These are phyloP conservation scores for Tribolium madens DNA, from an alignment of 1,140 invertebrate species.

Conservation along the genomic window DNA sequence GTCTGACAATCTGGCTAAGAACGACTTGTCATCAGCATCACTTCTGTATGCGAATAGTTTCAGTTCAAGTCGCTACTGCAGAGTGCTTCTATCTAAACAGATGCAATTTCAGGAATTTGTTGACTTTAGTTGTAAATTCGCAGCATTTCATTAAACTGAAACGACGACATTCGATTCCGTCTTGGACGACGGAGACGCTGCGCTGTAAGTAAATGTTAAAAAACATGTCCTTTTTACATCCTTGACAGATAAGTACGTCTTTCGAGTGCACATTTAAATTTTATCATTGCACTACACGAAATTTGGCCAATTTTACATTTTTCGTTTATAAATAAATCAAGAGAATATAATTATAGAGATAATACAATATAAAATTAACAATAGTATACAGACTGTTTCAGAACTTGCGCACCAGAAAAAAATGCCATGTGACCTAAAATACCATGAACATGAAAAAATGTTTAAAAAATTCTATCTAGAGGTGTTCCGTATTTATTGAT, in stretches of 20 bases:
- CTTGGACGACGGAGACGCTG: conserved; percentile 12
- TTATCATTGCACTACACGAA: too few species aligned
- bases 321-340: too few species aligned
- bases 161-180: conserved; percentile 14
- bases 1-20: neutral
- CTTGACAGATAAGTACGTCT: neutral
- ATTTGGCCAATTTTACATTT: too few species aligned
- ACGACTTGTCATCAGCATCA: neutral
- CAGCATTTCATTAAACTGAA: conserved; percentile 15
- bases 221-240: conserved; percentile 1
- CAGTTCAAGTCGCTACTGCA: conserved; percentile 5
- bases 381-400: too few species aligned
- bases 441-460: too few species aligned
- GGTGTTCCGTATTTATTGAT: too few species aligned
- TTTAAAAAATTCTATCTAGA: too few species aligned
- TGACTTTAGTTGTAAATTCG: conserved; percentile 35
- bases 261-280: neutral
- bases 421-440: too few species aligned
- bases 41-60: conserved; percentile 6
- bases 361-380: too few species aligned
- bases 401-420: too few species aligned
- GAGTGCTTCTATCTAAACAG: conserved; percentile 5
- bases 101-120: conserved; percentile 34
- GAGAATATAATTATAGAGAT: too few species aligned
- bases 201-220: conserved; percentile 11